phyloP scores from a whole-genome alignment of 2,888 invertebrate genomes.

The Agriopis marginaria region DNA sequence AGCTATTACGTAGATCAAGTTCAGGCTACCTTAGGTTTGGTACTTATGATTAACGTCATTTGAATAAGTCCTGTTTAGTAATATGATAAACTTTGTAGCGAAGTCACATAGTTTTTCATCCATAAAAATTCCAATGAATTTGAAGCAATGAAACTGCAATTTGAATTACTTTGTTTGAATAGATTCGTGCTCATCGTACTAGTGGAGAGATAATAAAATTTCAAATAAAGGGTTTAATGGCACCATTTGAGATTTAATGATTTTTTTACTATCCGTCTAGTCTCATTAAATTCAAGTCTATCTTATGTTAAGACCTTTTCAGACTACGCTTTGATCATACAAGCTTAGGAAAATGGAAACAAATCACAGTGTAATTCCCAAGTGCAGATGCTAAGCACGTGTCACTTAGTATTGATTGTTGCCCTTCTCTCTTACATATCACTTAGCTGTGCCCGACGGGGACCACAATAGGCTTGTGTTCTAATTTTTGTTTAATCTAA shows the following conservation, averaged over 20 bases:
- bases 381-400: no score
- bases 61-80: neutral
- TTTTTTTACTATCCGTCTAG: slow-evolving; percentile 21
- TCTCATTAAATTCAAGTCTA: slow-evolving; percentile 5
- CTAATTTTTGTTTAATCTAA: no score
- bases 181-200: neutral
- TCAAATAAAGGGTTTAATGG: slow-evolving; percentile 12
- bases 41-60: no score
- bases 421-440: no score
- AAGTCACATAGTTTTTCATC: neutral
- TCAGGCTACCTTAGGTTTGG: no score
- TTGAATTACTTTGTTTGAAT: slow-evolving; percentile 8
- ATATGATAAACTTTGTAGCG: neutral
- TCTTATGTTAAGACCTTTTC: neutral
- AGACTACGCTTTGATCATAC: neutral
- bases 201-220: slow-evolving; percentile 4
- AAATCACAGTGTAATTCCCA: no score
- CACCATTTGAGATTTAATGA: slow-evolving; percentile 5
- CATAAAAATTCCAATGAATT: slow-evolving; percentile 5
- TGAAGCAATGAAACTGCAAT: slow-evolving; percentile 11
- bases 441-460: no score
- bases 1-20: no score
- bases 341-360: no score
- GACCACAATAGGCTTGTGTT: no score
- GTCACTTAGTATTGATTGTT: no score